A percentile compares a stretch with the other conserved stretches of the same genome.
These are phyloP conservation scores for Hylyphantes graminicola DNA, from an alignment of 1,140 invertebrate species.

Conservation along the genomic window DNA sequence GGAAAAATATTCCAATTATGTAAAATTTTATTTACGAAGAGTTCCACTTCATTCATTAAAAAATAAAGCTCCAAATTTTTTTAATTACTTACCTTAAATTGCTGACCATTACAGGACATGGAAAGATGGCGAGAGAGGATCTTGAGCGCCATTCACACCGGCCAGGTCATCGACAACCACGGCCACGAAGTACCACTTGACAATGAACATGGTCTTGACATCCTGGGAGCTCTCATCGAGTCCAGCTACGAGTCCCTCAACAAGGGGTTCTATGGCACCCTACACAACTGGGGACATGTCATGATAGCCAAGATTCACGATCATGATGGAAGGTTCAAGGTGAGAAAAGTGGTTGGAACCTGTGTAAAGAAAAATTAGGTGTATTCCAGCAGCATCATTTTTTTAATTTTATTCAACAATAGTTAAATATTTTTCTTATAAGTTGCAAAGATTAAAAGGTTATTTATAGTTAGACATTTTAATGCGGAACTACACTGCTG, in stretches of 20 bases:
- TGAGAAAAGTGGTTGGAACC: slow-evolving; percentile 9
- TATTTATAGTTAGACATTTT: no score
- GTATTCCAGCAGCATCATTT: no score
- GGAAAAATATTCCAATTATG: no score
- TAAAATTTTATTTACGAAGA: no score
- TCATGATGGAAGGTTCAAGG: slow-evolving; percentile 71
- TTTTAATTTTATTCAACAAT: no score
- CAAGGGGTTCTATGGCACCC: slow-evolving; percentile 68
- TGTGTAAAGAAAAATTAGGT: no score
- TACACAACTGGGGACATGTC: slow-evolving; percentile 67
- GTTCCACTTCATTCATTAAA: no score
- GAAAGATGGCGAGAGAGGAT: slow-evolving; percentile 64
- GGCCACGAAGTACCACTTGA: slow-evolving; percentile 46
- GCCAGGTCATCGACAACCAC: slow-evolving; percentile 42
- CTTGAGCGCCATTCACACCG: slow-evolving; percentile 59
- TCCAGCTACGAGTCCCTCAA: slow-evolving; percentile 71
- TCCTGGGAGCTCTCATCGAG: slow-evolving; percentile 73
- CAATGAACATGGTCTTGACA: slow-evolving; percentile 65
- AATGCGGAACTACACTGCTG: no score
- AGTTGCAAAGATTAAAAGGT: no score
- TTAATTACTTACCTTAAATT: no score
- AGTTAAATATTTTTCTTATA: no score
- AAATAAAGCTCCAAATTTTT: no score
- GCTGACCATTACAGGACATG: slow-evolving; percentile 64
- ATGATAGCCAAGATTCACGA: slow-evolving; percentile 78